phyloP scores from a whole-genome alignment of 2,888 invertebrate species.

The Folsomia manolachei region DNA sequence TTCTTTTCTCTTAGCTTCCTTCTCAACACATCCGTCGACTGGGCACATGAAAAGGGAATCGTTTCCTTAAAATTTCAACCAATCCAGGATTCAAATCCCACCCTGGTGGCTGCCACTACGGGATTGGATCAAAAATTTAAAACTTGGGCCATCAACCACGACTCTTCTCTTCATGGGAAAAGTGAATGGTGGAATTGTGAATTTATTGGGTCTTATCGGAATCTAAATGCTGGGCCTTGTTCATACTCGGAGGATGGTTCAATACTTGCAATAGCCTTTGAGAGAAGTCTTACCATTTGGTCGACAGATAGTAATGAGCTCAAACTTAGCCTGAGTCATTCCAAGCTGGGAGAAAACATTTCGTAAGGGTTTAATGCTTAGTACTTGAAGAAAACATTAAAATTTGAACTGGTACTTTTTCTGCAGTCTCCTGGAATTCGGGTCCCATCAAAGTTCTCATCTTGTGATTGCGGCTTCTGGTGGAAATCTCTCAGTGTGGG shows the following conservation, averaged over 20 bases:
- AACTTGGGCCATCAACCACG: constrained; percentile 65
- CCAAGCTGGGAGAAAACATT: constrained; percentile 53
- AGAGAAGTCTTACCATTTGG: constrained; percentile 68
- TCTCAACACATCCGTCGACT: constrained; percentile 70
- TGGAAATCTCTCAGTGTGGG: constrained; percentile 67
- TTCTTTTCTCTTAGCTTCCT: constrained; percentile 64
- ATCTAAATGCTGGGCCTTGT: constrained; percentile 60
- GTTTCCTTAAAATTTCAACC: constrained; percentile 64
- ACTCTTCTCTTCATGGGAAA: constrained; percentile 59
- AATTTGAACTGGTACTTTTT: neutral
- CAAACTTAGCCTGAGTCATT: constrained; percentile 61
- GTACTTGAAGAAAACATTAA: neutral
- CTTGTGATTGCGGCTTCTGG: constrained; percentile 62
- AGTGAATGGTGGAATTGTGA: constrained; percentile 66
- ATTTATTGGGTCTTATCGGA: constrained; percentile 63
- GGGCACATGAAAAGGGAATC: constrained; percentile 66
- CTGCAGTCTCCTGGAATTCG: constrained; percentile 61
- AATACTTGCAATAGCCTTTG: constrained; percentile 68
- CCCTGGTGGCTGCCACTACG: constrained; percentile 63
- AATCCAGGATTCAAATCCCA: constrained; percentile 50
- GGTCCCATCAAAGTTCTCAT: constrained; percentile 60
- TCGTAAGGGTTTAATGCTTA: constrained; percentile 52
- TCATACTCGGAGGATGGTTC: constrained; percentile 75
- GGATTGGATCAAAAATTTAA: constrained; percentile 69
- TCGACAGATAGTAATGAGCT: constrained; percentile 61